Percentiles rank a stretch among this genome's conserved stretches.
Conservation (phyloP, 1,140 invertebrate genomes). For the Metaphire vulgaris region DNA sequence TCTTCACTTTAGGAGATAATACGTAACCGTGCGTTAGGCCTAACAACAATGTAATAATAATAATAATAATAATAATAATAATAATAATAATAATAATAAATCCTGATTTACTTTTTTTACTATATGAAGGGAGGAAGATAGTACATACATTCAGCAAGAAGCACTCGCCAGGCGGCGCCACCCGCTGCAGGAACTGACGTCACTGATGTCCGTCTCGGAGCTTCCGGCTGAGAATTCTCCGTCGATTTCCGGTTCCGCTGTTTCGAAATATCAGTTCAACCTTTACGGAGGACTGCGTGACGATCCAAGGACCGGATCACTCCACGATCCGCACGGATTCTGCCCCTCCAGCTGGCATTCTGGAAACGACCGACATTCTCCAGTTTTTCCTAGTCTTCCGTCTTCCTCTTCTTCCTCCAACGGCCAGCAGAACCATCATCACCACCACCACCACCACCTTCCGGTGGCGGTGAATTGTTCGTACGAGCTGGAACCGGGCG, state of each 20-base stretch:
- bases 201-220: not conserved
- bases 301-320: slow-evolving; percentile 29
- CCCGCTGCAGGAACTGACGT: slow-evolving; percentile 32
- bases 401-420: not conserved
- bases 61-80: too few relatives aligned
- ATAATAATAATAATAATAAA: too few relatives aligned
- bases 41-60: too few relatives aligned
- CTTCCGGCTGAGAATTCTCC: slow-evolving; percentile 8
- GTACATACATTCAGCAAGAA: slow-evolving; percentile 42
- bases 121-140: slow-evolving; percentile 36
- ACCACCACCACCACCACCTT: too few relatives aligned
- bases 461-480: too few relatives aligned
- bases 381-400: slow-evolving; percentile 38
- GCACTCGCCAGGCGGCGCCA: slow-evolving; percentile 32
- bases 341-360: slow-evolving; percentile 42
- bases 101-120: not conserved
- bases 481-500: too few relatives aligned
- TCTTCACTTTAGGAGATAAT: too few relatives aligned
- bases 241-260: not conserved
- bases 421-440: not conserved
- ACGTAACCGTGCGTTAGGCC: too few relatives aligned
- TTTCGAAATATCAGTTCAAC: not conserved
- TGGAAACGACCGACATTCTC: slow-evolving; percentile 38
- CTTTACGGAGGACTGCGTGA: not conserved
- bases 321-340: slow-evolving; percentile 28